These are phyloP conservation scores for Trissoscelio sp. DNA, from an alignment of 2,888 invertebrate genomes.

Conservation along the genomic window DNA sequence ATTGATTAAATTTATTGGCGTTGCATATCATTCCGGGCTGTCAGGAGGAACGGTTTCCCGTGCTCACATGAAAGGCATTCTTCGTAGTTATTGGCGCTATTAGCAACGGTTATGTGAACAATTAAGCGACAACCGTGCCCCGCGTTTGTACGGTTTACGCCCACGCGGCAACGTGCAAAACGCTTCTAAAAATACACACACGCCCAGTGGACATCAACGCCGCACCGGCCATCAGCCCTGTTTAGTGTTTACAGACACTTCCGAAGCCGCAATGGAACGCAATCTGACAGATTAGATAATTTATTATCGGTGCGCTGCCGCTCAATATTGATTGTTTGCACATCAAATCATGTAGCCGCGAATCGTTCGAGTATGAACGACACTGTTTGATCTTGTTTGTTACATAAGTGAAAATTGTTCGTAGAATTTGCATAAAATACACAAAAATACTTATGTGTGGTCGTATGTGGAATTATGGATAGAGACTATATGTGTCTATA, in stretches of 20 bases:
- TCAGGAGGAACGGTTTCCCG: slow-evolving; percentile 64
- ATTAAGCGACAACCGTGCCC: slow-evolving; percentile 64
- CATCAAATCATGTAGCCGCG: slow-evolving; percentile 34
- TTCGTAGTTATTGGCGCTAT: slow-evolving; percentile 63
- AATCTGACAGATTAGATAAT: slow-evolving; percentile 61
- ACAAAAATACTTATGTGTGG: too few species aligned
- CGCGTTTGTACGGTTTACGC: slow-evolving; percentile 61
- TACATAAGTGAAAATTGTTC: too few species aligned
- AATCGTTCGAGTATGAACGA: slow-evolving; percentile 24
- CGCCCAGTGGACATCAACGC: slow-evolving; percentile 44
- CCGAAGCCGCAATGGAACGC: slow-evolving; percentile 44
- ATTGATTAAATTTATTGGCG: slow-evolving; percentile 48
- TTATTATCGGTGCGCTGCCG: slow-evolving; percentile 26
- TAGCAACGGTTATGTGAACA: slow-evolving; percentile 68
- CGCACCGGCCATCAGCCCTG: slow-evolving; percentile 49
- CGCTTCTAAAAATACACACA: slow-evolving; percentile 63
- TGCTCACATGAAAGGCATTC: slow-evolving; percentile 59
- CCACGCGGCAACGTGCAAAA: slow-evolving; percentile 58
- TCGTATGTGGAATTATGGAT: too few species aligned
- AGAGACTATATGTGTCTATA: too few species aligned
- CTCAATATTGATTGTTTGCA: slow-evolving; percentile 40
- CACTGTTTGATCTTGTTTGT: slow-evolving; percentile 21
- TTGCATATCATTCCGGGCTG: slow-evolving; percentile 57
- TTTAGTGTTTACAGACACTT: slow-evolving; percentile 44
- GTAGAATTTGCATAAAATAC: too few species aligned